A percentile compares a stretch with the other conserved stretches of the same genome.
Evolutionary conservation across 2,888 invertebrate species (phyloP).

Genomic region (Ormyrus labotus): DNA sequence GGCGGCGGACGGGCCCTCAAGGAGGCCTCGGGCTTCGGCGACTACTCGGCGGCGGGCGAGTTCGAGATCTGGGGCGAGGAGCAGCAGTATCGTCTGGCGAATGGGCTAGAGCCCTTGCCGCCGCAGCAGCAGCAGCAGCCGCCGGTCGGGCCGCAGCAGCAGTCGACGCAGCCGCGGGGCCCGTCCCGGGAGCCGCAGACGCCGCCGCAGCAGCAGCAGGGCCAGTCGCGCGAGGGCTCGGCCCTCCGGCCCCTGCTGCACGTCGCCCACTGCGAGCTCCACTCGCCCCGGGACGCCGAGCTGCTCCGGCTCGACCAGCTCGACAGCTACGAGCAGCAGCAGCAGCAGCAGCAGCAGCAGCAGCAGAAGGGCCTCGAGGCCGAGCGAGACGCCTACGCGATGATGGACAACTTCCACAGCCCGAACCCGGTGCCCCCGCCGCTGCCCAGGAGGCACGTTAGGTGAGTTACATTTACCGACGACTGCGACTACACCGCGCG

Average conservation of each 20-base stretch:
- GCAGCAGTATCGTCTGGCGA: slow-evolving; percentile 67
- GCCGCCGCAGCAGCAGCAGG: slow-evolving; percentile 64
- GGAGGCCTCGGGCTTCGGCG: slow-evolving; percentile 68
- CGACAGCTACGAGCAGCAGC: slow-evolving; percentile 67
- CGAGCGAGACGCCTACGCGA: slow-evolving; percentile 70
- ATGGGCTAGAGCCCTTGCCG: slow-evolving; percentile 65
- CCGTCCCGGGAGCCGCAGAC: slow-evolving; percentile 57
- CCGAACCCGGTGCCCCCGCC: slow-evolving; percentile 74
- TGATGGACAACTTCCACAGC: slow-evolving; percentile 74
- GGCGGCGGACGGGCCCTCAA: slow-evolving; percentile 24
- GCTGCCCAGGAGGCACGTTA: slow-evolving; percentile 72
- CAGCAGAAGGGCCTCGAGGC: slow-evolving; percentile 59
- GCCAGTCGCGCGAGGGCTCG: slow-evolving; percentile 67
- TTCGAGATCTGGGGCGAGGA: slow-evolving; percentile 75
- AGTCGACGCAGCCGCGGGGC: slow-evolving; percentile 58
- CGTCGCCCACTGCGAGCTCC: slow-evolving; percentile 73
- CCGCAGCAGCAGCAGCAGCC: slow-evolving; percentile 61
- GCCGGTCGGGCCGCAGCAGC: slow-evolving; percentile 59
- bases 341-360: slow-evolving; percentile 61
- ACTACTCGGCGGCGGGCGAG: slow-evolving; percentile 74
- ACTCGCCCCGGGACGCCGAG: slow-evolving; percentile 73
- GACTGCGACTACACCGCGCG: neutral
- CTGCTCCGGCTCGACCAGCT: slow-evolving; percentile 72
- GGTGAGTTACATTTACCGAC: slow-evolving; percentile 67
- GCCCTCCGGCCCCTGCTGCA: slow-evolving; percentile 72